These are phyloP conservation scores for Urocyon cinereoargenteus DNA, from an alignment of 2,797 vertebrate genomes.

Conservation along the genomic window DNA sequence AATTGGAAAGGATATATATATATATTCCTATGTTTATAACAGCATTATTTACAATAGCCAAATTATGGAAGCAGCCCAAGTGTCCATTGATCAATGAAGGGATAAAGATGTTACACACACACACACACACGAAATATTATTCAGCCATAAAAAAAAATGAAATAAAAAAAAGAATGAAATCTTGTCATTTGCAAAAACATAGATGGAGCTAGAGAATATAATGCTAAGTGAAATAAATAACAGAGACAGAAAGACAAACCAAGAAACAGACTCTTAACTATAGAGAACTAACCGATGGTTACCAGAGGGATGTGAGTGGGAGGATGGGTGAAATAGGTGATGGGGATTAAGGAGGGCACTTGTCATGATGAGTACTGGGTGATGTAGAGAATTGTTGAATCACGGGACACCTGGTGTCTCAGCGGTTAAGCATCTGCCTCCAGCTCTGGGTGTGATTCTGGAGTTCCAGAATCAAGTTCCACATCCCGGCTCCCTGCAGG, in stretches of 20 bases:
- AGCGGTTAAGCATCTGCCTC: no score
- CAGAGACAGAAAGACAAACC: neutral
- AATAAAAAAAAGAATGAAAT: neutral
- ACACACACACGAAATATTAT: neutral
- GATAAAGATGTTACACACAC: neutral
- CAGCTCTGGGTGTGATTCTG: no score
- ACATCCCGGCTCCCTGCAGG: no score
- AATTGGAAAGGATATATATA: neutral
- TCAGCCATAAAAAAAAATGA: neutral
- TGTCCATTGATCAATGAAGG: neutral
- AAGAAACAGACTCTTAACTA: neutral
- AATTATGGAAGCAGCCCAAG: neutral
- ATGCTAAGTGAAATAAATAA: neutral
- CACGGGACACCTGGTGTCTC: neutral
- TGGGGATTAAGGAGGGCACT: neutral
- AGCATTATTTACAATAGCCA: neutral
- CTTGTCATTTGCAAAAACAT: neutral
- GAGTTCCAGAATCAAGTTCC: no score
- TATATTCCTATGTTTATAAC: neutral
- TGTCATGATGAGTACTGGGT: neutral
- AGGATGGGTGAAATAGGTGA: neutral
- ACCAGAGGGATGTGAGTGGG: neutral
- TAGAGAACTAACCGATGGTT: neutral
- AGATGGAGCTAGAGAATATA: neutral
- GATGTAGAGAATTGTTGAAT: neutral